Percentiles rank a stretch among this genome's conserved stretches.
Evolutionary conservation across 2,797 vertebrate species (phyloP).

Genomic region (Schizothorax lantsangensis): DNA sequence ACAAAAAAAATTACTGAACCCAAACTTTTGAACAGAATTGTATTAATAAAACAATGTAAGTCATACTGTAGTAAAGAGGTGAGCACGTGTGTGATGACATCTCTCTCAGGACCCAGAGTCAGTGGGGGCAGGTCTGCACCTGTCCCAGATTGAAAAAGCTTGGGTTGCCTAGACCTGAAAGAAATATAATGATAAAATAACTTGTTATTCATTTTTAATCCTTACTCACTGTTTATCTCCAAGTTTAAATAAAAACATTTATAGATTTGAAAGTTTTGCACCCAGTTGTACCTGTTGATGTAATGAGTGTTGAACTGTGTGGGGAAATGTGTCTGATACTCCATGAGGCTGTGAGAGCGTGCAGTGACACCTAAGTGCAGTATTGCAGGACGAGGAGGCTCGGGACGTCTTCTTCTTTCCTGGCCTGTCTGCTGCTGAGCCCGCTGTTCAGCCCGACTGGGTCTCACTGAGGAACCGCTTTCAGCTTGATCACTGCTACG

Average conservation of each 20-base stretch:
- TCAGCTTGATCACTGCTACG: constrained; percentile 57
- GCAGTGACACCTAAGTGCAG: constrained; percentile 86
- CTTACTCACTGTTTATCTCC: not conserved
- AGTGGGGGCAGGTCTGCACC: not conserved
- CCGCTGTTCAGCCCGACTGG: constrained; percentile 64
- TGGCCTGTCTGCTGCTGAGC: constrained; percentile 48
- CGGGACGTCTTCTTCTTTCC: constrained; percentile 69
- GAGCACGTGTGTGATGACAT: constrained; percentile 64
- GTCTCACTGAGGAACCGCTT: constrained; percentile 56
- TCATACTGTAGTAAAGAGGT: constrained; percentile 60
- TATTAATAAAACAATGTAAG: constrained; percentile 19
- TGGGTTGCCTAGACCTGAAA: constrained; percentile 56
- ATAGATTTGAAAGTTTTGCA: not conserved
- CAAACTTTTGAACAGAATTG: not conserved
- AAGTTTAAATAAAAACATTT: not conserved
- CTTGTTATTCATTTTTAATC: not conserved
- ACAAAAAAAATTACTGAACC: not conserved
- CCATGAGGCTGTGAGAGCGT: constrained; percentile 77
- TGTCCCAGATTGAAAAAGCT: constrained; percentile 15
- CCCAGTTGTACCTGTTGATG: constrained; percentile 68
- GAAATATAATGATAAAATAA: constrained; percentile 9
- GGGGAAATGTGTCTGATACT: constrained; percentile 79
- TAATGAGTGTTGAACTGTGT: constrained; percentile 74
- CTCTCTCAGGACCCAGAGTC: constrained; percentile 57
- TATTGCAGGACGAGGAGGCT: constrained; percentile 76